These are phyloP conservation scores for Ophion obscuratus DNA, from an alignment of 2,888 invertebrate species.

Conservation along the genomic window DNA sequence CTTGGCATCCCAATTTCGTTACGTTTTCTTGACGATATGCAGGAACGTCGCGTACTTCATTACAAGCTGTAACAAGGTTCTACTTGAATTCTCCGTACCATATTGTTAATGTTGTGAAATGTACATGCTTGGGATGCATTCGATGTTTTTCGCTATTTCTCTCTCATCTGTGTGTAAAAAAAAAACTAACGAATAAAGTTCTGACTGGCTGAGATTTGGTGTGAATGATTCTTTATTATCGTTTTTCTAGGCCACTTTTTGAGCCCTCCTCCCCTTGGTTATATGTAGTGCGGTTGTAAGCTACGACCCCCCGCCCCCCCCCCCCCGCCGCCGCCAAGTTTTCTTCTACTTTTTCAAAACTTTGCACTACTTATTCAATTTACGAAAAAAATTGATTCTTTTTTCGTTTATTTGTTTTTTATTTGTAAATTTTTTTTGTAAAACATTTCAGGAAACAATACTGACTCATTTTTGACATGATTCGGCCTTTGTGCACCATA, in stretches of 20 bases:
- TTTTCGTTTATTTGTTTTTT: too few relatives aligned
- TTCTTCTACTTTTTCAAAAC: too few relatives aligned
- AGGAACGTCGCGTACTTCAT: conserved; percentile 16
- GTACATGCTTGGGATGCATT: conserved; percentile 61
- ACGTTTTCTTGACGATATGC: conserved; percentile 19
- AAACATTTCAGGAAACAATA: too few relatives aligned
- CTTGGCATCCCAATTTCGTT: conserved; percentile 18
- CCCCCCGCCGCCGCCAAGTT: too few relatives aligned
- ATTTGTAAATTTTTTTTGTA: too few relatives aligned
- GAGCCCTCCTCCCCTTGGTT: too few relatives aligned
- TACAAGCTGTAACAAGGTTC: conserved; percentile 10
- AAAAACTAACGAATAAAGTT: conserved; percentile 54
- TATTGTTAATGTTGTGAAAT: conserved; percentile 46
- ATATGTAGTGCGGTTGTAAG: too few relatives aligned
- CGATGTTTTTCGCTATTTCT: conserved; percentile 63
- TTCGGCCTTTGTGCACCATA: too few relatives aligned
- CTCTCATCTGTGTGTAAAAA: conserved; percentile 60
- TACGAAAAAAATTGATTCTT: too few relatives aligned
- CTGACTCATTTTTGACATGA: too few relatives aligned
- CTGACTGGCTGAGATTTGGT: conserved; percentile 40
- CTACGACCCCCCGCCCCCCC: too few relatives aligned
- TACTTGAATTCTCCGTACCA: conserved; percentile 48
- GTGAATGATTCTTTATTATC: background rate
- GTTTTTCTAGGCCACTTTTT: background rate
- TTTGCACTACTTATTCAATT: too few relatives aligned